Percentiles rank a stretch among this genome's conserved stretches.
phyloP scores from a whole-genome alignment of 1,140 invertebrate genomes.

The Anadara kagoshimensis region DNA sequence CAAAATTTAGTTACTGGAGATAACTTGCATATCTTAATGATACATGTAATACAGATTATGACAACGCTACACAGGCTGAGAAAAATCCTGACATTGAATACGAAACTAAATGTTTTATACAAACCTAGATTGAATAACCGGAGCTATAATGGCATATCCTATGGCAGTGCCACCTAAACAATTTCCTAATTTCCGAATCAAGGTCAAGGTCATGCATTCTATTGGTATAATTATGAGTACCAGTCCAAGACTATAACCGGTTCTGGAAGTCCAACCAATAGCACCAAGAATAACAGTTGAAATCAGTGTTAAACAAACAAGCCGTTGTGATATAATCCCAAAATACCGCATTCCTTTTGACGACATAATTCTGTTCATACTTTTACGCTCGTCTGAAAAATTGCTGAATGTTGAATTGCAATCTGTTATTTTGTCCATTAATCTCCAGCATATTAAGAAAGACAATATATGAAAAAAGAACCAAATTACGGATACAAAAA shows the following conservation, averaged over 20 bases:
- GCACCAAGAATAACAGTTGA: slow-evolving; percentile 60
- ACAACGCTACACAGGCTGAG: no score
- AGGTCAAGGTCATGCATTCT: slow-evolving; percentile 63
- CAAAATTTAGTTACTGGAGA: no score
- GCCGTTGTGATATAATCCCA: slow-evolving; percentile 65
- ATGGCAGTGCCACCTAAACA: slow-evolving; percentile 69
- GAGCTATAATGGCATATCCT: slow-evolving; percentile 70
- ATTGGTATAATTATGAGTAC: slow-evolving; percentile 63
- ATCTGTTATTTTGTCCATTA: slow-evolving; percentile 68
- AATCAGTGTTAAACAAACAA: slow-evolving; percentile 61
- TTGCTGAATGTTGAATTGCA: slow-evolving; percentile 61
- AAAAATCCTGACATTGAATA: no score
- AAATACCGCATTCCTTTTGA: slow-evolving; percentile 72
- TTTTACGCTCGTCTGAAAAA: slow-evolving; percentile 54
- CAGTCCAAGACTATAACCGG: slow-evolving; percentile 62
- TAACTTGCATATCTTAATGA: no score
- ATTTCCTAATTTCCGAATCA: slow-evolving; percentile 67
- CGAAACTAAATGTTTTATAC: no score
- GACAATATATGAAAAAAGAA: slow-evolving; percentile 63
- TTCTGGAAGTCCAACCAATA: slow-evolving; percentile 68
- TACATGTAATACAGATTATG: no score
- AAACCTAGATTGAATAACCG: slow-evolving; percentile 41
- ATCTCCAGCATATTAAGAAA: slow-evolving; percentile 66
- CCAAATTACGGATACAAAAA: slow-evolving; percentile 62
- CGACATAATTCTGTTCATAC: slow-evolving; percentile 67